phyloP scores from a whole-genome alignment of 2,797 vertebrate genomes.

The Limosa lapponica region DNA sequence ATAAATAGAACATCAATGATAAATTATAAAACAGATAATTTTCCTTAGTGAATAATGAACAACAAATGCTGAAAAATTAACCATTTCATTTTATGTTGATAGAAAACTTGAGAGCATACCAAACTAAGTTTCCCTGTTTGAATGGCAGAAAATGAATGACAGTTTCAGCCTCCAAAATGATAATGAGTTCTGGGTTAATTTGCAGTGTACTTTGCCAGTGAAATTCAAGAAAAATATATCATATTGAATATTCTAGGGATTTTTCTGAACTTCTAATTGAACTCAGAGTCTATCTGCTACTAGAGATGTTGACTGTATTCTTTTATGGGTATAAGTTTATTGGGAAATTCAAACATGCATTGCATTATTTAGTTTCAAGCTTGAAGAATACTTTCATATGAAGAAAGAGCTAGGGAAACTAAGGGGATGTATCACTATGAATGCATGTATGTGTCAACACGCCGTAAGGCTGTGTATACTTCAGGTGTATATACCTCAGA shows the following conservation, averaged over 20 bases:
- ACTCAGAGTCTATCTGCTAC: not conserved
- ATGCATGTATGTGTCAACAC: accelerated
- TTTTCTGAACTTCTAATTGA: not conserved
- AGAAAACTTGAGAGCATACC: slow-evolving; percentile 39
- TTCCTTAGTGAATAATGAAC: slow-evolving; percentile 66
- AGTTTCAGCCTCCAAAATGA: not conserved
- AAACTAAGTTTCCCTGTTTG: slow-evolving; percentile 35
- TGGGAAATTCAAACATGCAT: not conserved
- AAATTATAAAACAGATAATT: slow-evolving; percentile 74
- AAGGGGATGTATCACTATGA: not conserved
- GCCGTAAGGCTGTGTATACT: accelerated
- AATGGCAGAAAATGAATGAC: slow-evolving; percentile 5
- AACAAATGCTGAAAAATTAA: slow-evolving; percentile 65
- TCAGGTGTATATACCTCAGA: not conserved
- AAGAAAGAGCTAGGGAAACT: not conserved
- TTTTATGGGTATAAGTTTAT: not conserved
- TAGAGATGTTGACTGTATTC: not conserved
- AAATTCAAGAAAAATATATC: not conserved
- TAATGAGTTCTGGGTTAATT: slow-evolving; percentile 1
- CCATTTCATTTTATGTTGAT: slow-evolving; percentile 60
- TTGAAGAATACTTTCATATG: not conserved
- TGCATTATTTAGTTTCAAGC: not conserved
- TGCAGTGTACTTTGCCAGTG: not conserved
- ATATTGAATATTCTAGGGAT: not conserved
- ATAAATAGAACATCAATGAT: slow-evolving; percentile 63